These are phyloP conservation scores for Meandrina meandrites DNA, from an alignment of 92 coral and sea anemone genomes.

Conservation along the genomic window DNA sequence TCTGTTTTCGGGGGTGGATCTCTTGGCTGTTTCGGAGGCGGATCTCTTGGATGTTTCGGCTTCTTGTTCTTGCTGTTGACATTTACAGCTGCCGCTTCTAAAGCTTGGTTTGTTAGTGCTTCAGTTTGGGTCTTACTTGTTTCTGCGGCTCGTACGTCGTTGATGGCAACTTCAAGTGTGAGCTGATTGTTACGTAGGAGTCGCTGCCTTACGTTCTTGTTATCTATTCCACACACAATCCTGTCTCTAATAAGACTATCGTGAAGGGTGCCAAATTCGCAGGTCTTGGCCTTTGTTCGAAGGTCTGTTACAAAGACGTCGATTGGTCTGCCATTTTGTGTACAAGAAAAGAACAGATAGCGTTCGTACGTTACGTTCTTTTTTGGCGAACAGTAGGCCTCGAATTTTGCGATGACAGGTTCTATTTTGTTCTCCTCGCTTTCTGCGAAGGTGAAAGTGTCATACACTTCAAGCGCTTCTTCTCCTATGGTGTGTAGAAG, in stretches of 20 bases:
- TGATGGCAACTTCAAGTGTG: conserved; percentile 47
- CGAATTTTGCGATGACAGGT: conserved; percentile 44
- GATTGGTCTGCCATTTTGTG: conserved; percentile 29
- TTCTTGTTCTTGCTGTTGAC: background rate
- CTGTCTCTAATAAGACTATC: conserved; percentile 48
- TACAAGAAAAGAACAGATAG: conserved; percentile 33
- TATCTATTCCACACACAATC: conserved; percentile 42
- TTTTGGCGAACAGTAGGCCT: conserved; percentile 51
- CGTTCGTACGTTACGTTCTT: conserved; percentile 59
- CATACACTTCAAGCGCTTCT: conserved; percentile 33
- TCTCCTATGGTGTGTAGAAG: no score
- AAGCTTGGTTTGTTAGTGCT: conserved; percentile 18
- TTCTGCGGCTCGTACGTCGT: conserved; percentile 51
- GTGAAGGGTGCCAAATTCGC: conserved; percentile 42
- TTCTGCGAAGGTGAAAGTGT: conserved; percentile 53
- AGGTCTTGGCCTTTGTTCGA: conserved; percentile 29
- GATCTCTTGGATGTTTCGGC: no score
- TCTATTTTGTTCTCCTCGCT: conserved; percentile 26
- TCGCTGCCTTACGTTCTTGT: conserved; percentile 31
- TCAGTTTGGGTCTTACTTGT: conserved; percentile 58
- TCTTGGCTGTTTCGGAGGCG: background rate
- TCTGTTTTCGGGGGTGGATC: background rate
- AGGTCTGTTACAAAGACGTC: conserved; percentile 42
- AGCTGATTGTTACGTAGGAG: conserved; percentile 37
- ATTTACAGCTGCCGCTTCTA: conserved; percentile 38